These are phyloP conservation scores for Polypterus senegalus DNA, from an alignment of 2,113 vertebrate species.

Conservation along the genomic window DNA sequence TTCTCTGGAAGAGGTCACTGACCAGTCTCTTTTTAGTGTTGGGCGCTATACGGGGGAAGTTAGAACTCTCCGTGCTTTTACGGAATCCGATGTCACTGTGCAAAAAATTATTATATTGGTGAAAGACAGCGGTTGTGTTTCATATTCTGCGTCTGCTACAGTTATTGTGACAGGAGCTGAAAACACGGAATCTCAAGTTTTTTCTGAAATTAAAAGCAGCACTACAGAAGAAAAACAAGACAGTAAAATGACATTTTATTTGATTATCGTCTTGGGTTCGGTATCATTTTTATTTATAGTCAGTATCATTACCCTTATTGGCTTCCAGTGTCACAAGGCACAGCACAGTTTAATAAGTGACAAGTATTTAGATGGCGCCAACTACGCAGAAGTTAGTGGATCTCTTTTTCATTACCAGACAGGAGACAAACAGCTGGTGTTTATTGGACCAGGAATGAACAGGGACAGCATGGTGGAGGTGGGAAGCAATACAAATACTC, in stretches of 20 bases:
- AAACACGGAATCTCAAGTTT: conserved; percentile 35
- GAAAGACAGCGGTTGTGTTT: conserved; percentile 51
- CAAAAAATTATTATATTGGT: conserved; percentile 58
- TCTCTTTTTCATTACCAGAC: neutral
- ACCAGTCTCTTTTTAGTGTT: no score
- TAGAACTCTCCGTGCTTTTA: conserved; percentile 39
- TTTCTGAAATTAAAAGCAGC: conserved; percentile 51
- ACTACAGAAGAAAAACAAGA: conserved; percentile 36
- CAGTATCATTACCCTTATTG: conserved; percentile 33
- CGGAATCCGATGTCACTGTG: conserved; percentile 51
- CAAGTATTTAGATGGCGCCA: neutral
- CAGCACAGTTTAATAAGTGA: neutral
- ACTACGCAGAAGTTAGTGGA: conserved; percentile 1
- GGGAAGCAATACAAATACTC: conserved; percentile 38
- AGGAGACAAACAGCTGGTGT: neutral
- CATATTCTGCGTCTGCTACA: conserved; percentile 49
- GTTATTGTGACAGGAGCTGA: conserved; percentile 57
- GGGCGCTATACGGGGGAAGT: conserved; percentile 34
- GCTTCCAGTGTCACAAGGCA: conserved; percentile 32
- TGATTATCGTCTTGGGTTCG: conserved; percentile 49
- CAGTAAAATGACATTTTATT: conserved; percentile 47
- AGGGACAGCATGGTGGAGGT: conserved; percentile 38
- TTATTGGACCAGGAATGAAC: conserved; percentile 31
- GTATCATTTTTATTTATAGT: conserved; percentile 54
- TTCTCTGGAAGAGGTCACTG: no score